Evolutionary conservation across 2,113 vertebrate genomes (phyloP).

Genomic region (Pycnonotus jocosus): DNA sequence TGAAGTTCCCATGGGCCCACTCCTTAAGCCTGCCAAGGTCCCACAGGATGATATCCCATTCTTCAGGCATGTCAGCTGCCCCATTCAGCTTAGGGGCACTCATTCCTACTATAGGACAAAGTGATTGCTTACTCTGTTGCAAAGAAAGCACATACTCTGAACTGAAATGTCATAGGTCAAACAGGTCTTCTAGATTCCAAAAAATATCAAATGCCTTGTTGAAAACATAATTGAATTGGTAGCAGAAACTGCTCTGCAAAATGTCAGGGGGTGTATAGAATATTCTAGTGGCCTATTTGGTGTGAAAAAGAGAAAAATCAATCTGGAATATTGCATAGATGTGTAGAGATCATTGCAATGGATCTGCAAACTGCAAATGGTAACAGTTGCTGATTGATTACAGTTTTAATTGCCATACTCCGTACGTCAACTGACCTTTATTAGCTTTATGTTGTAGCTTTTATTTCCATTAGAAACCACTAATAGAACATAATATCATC

Average conservation of each 20-base stretch:
- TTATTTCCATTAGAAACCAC: conserved; percentile 26
- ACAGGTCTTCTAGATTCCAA: not conserved
- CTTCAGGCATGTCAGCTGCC: not conserved
- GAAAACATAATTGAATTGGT: not conserved
- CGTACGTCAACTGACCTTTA: not conserved
- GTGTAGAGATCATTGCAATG: not conserved
- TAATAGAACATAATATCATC: not conserved
- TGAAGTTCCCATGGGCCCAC: not conserved
- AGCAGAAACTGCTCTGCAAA: not conserved
- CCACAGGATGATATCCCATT: not conserved
- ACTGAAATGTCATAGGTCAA: not conserved
- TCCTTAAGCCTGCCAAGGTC: not conserved
- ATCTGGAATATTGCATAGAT: not conserved
- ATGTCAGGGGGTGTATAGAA: not conserved
- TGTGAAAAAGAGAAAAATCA: not conserved
- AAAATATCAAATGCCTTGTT: not conserved
- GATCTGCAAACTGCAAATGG: not conserved
- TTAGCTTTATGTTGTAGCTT: not conserved
- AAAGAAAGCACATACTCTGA: not conserved
- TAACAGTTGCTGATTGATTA: not conserved
- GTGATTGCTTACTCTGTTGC: not conserved
- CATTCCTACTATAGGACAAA: not conserved
- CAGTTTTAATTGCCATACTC: not conserved
- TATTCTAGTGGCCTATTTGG: not conserved
- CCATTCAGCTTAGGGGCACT: not conserved